Percentiles rank a stretch among this genome's conserved stretches.
These are phyloP conservation scores for Manis crassicaudata DNA, from an alignment of 2,797 vertebrate genomes.

Conservation along the genomic window DNA sequence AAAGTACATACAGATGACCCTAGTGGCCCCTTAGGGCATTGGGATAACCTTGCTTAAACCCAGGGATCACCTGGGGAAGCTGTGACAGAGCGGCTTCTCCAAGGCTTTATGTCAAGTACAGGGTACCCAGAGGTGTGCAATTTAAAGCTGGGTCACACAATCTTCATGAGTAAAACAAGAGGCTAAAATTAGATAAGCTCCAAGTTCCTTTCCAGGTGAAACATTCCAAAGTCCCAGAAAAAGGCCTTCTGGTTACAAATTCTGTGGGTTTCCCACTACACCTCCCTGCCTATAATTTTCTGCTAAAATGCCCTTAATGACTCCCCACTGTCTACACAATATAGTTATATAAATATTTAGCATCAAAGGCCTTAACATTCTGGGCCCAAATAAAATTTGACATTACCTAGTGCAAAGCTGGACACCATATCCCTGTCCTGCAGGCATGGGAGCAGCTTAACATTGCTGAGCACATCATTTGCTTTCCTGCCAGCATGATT, in stretches of 20 bases:
- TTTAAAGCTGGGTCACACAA: conserved; percentile 7
- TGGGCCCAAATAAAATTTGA: neutral
- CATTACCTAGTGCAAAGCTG: neutral
- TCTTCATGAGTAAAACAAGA: conserved; percentile 42
- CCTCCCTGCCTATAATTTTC: neutral
- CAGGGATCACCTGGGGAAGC: neutral
- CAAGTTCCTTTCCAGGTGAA: conserved; percentile 7
- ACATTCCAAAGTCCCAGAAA: conserved; percentile 9
- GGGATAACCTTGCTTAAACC: neutral
- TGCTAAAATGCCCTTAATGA: neutral
- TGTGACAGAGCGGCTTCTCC: neutral
- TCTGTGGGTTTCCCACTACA: neutral
- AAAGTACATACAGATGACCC: neutral
- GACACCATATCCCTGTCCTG: neutral
- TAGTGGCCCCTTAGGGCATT: neutral
- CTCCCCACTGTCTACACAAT: neutral
- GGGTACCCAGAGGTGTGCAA: neutral
- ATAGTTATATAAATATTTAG: neutral
- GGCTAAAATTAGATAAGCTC: neutral
- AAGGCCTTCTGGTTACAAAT: neutral
- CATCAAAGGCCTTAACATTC: neutral
- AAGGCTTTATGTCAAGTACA: conserved; percentile 12
- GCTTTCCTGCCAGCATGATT: neutral
- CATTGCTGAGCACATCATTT: neutral
- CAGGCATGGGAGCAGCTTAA: neutral